Conservation (phyloP, 2,888 invertebrate genomes). For the Antheraea yamamai region DNA sequence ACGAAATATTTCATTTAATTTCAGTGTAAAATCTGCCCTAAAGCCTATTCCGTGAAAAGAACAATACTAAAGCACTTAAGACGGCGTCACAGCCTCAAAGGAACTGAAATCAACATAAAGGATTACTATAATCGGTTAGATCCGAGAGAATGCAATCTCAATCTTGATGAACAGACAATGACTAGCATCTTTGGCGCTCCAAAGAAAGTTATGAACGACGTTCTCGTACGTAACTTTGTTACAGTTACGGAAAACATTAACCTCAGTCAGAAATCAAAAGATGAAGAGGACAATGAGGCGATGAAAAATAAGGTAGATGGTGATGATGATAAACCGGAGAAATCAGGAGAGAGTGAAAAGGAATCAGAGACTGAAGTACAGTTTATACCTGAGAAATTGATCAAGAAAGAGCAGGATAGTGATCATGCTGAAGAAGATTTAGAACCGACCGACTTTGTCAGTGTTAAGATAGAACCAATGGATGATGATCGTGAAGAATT, state of each 20-base stretch:
- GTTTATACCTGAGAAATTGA: constrained; percentile 12
- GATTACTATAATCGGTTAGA: constrained; percentile 62
- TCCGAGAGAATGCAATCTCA: constrained; percentile 66
- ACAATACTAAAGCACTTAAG: constrained; percentile 74
- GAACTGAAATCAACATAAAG: constrained; percentile 47
- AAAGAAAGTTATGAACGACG: constrained; percentile 45
- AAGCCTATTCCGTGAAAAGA: constrained; percentile 70
- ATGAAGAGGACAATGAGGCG: constrained; percentile 24
- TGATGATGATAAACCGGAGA: constrained; percentile 31
- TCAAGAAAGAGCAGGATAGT: constrained; percentile 32
- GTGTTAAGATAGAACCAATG: constrained; percentile 69
- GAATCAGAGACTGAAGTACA: constrained; percentile 32
- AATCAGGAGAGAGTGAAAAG: constrained; percentile 26
- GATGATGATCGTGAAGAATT: constrained; percentile 36
- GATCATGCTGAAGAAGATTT: constrained; percentile 44
- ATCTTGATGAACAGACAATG: constrained; percentile 64
- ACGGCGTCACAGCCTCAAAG: constrained; percentile 64
- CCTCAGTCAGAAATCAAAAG: background rate
- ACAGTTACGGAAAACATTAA: constrained; percentile 33
- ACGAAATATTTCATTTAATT: constrained; percentile 32
- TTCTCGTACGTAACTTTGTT: constrained; percentile 53
- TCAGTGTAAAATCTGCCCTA: constrained; percentile 78
- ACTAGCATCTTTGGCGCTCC: constrained; percentile 67
- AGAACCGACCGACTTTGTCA: constrained; percentile 74
- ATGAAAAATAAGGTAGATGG: constrained; percentile 30